Percentiles rank a stretch among this genome's conserved stretches.
These are phyloP conservation scores for Tenthredo scrophulariae DNA, from an alignment of 2,888 invertebrate genomes.

Conservation along the genomic window DNA sequence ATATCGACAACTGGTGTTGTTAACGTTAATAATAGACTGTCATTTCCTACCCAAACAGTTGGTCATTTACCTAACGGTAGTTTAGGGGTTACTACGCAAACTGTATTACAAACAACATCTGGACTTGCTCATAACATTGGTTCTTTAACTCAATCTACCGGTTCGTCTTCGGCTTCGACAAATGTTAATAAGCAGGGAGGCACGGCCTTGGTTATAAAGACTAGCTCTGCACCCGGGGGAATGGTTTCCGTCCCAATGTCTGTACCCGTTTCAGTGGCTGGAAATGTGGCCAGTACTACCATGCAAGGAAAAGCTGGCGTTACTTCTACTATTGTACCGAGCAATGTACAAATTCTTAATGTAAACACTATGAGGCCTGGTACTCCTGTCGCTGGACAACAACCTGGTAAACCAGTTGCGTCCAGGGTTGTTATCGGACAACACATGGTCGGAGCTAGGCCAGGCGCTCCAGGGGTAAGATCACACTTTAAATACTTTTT, in stretches of 20 bases:
- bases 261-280: slow-evolving; percentile 72
- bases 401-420: slow-evolving; percentile 83
- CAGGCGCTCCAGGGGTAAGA: slow-evolving; percentile 90
- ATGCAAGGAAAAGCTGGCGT: slow-evolving; percentile 73
- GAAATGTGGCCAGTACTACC: slow-evolving; percentile 67
- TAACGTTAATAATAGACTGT: slow-evolving; percentile 82
- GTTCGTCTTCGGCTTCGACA: not conserved
- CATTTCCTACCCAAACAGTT: slow-evolving; percentile 82
- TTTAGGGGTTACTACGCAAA: slow-evolving; percentile 81
- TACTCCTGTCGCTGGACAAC: slow-evolving; percentile 86
- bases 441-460: slow-evolving; percentile 90
- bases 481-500: slow-evolving; percentile 49
- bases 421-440: slow-evolving; percentile 92
- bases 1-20: slow-evolving; percentile 75
- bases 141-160: slow-evolving; percentile 60
- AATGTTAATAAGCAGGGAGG: slow-evolving; percentile 50
- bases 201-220: slow-evolving; percentile 78
- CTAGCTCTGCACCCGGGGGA: slow-evolving; percentile 73
- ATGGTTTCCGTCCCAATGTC: slow-evolving; percentile 78
- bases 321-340: slow-evolving; percentile 83
- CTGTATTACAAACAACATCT: slow-evolving; percentile 80
- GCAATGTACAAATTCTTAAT: slow-evolving; percentile 92
- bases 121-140: slow-evolving; percentile 72
- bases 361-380: slow-evolving; percentile 86
- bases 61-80: slow-evolving; percentile 84